Conservation (phyloP, 92 coral and sea anemone genomes). For the Pocillopora meandrina region DNA sequence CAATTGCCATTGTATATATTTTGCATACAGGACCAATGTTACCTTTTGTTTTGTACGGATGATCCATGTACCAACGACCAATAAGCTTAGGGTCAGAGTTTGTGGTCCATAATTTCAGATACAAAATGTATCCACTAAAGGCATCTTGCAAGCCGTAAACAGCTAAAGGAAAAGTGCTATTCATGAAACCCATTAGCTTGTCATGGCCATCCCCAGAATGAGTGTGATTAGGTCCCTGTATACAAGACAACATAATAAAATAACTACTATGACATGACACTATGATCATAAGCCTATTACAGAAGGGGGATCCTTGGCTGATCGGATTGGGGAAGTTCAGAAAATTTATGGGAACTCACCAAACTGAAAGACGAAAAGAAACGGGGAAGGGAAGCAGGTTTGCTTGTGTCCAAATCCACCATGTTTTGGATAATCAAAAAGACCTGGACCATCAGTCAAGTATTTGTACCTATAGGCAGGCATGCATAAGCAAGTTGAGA, state of each 20-base stretch:
- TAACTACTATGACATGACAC: no score
- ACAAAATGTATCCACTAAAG: slow-evolving; percentile 49
- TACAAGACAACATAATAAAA: not conserved
- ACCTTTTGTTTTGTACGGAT: slow-evolving; percentile 28
- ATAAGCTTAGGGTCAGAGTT: slow-evolving; percentile 64
- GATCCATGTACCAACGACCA: slow-evolving; percentile 54
- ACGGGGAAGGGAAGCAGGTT: not conserved
- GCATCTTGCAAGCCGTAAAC: slow-evolving; percentile 61
- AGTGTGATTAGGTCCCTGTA: slow-evolving; percentile 66
- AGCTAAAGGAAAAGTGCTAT: slow-evolving; percentile 58
- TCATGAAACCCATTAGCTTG: slow-evolving; percentile 62
- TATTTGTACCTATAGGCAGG: no score
- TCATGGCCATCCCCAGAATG: slow-evolving; percentile 69
- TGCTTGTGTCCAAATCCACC: not conserved
- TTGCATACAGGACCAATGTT: not conserved
- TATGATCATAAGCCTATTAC: no score
- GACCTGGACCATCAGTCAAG: no score
- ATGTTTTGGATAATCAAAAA: not conserved
- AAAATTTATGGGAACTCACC: slow-evolving; percentile 1
- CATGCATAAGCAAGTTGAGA: no score
- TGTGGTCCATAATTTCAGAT: slow-evolving; percentile 59
- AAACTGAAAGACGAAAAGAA: not conserved
- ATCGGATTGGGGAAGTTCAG: not conserved
- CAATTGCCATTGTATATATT: slow-evolving; percentile 7
- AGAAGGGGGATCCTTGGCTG: not conserved